Percentiles rank a stretch among this genome's conserved stretches.
Conservation (phyloP, 1,140 invertebrate genomes). For the Zaprionus davidi region DNA sequence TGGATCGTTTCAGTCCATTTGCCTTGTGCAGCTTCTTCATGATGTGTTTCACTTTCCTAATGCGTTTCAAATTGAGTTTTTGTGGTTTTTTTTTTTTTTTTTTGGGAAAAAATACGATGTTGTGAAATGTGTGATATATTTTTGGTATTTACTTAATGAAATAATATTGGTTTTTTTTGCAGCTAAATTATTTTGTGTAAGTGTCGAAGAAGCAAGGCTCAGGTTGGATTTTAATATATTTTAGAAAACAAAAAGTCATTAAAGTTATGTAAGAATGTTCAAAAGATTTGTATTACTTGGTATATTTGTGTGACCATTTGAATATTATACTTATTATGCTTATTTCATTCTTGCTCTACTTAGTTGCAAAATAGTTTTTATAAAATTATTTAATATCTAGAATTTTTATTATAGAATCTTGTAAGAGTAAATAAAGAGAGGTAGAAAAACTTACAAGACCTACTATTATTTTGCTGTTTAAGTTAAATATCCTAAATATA, state of each 20-base stretch:
- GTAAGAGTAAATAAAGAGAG: not conserved
- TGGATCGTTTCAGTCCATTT: slow-evolving; percentile 86
- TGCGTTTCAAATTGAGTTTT: slow-evolving; percentile 18
- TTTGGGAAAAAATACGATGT: slow-evolving; percentile 5
- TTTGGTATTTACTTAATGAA: not conserved
- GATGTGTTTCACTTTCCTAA: slow-evolving; percentile 80
- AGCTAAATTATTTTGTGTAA: slow-evolving; percentile 18
- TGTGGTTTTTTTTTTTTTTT: not conserved
- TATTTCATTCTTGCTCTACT: not conserved
- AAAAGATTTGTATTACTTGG: not conserved
- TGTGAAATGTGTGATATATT: slow-evolving; percentile 33
- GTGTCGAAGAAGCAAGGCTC: slow-evolving; percentile 30
- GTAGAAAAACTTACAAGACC: not conserved
- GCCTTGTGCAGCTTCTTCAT: slow-evolving; percentile 84
- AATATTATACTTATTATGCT: not conserved
- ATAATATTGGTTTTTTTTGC: not conserved
- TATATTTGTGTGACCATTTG: not conserved
- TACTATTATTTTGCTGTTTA: not conserved
- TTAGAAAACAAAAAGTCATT: not conserved
- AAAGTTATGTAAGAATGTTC: too few species aligned
- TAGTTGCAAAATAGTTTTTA: not conserved
- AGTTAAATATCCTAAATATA: not conserved
- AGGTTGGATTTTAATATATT: not conserved
- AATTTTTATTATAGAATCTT: not conserved
- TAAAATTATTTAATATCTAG: too few species aligned